Conservation (phyloP, 2,113 vertebrate species). For the Calyptommatus sinebrachiatus region DNA sequence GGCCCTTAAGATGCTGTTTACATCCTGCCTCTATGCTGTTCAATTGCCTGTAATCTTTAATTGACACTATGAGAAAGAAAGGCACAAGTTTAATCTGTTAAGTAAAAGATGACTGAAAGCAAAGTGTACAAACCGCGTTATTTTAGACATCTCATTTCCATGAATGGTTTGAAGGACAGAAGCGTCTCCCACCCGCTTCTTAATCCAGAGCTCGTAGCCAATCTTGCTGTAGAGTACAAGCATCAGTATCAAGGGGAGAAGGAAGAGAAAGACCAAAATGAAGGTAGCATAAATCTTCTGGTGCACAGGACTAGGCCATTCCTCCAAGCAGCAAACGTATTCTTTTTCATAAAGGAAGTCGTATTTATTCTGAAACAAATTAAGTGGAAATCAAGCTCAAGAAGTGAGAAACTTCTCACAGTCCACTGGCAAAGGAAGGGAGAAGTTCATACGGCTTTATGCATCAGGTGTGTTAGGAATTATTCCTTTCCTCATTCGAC, state of each 20-base stretch:
- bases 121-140: slow-evolving; percentile 64
- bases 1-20: too few species aligned
- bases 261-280: slow-evolving; percentile 72
- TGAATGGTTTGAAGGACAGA: slow-evolving; percentile 71
- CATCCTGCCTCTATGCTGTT: too few species aligned
- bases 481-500: too few species aligned
- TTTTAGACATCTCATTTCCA: slow-evolving; percentile 73
- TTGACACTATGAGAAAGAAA: too few species aligned
- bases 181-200: slow-evolving; percentile 72
- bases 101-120: not conserved
- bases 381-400: slow-evolving; percentile 27
- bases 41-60: too few species aligned
- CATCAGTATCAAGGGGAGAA: slow-evolving; percentile 72
- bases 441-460: not conserved
- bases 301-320: slow-evolving; percentile 67
- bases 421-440: not conserved
- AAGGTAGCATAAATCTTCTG: slow-evolving; percentile 71
- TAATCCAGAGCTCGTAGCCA: slow-evolving; percentile 75
- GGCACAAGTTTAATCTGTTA: not conserved
- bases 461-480: too few species aligned
- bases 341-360: slow-evolving; percentile 73
- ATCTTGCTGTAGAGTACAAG: slow-evolving; percentile 71
- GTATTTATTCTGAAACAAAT: slow-evolving; percentile 71
- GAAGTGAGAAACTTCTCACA: not conserved
- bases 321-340: slow-evolving; percentile 73